Evolutionary conservation across 1,140 invertebrate species (phyloP), one percentile per base, ranked within the genome.

Genomic region (Ips typographus): DNA sequence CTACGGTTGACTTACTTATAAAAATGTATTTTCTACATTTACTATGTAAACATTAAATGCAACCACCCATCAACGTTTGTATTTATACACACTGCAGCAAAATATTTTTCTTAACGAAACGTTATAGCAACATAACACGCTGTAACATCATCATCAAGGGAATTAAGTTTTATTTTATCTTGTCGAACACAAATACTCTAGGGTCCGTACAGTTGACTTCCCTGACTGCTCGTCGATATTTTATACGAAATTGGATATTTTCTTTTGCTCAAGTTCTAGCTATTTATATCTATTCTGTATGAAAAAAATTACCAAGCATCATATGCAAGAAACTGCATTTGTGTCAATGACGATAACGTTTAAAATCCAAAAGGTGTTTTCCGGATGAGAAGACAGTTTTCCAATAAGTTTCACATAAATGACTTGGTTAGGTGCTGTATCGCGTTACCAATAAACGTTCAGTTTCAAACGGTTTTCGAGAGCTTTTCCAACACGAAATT

Each of bases 111-210:
- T 49, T 49, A 49, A 8, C 44, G 44, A 49, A 37, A 61, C 44
- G 44, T 61, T 61, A 61, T 47, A 49, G 47, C 59, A 61, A 40
- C 59, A 49, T 61, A 47, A 61, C 42, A 36, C 59, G 43, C 36
- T 44, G 42, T 47, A 61, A 47, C 4, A 38, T 41, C 8, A 61
- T 61, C 22, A 44, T 61, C 59, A 6, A 22, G 59, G 43, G 59
- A 61, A 61, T 47, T 36, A 49, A 61, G 8, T 61, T 61, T 47
- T 37, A 61, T 61, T 61, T 61, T 61, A 44, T 61, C 36, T 8
- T 38, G 22, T 1, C 42, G 57, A 59, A 40, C 39, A 49, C 8
- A 38, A 61, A 61, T 47, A 47, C 59, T 8, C 59, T 4, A 2
- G 59, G 40, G 59, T 40, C 42, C 57, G 52, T 37, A 55, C 8